A percentile compares a stretch with the other conserved stretches of the same genome.
Conservation (phyloP, 2,888 invertebrate species). For the Drosophila anomalata region DNA sequence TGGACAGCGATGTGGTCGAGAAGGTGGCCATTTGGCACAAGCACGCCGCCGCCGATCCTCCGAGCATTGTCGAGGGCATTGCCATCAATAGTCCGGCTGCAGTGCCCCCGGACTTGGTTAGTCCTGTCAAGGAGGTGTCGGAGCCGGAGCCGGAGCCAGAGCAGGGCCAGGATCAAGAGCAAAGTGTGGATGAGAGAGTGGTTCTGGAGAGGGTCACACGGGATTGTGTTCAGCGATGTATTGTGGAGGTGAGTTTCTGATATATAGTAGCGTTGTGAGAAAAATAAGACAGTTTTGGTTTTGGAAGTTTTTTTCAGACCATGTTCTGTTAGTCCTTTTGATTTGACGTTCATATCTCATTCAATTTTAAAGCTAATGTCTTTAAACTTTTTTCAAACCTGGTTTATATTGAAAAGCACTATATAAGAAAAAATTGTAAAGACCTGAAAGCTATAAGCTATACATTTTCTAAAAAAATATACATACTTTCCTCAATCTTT, state of each 20-base stretch:
- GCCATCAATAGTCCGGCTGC: conserved; percentile 54
- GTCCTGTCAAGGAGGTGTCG: not conserved
- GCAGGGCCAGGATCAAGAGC: not conserved
- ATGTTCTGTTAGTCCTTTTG: too few relatives aligned
- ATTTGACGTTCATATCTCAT: not conserved
- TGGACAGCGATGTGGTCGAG: conserved; percentile 67
- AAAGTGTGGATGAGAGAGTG: conserved; percentile 54
- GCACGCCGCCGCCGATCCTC: conserved; percentile 63
- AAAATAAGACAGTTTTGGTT: too few relatives aligned
- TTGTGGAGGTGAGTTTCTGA: conserved; percentile 64
- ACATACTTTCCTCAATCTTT: too few relatives aligned
- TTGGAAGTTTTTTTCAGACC: too few relatives aligned
- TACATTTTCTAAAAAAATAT: too few relatives aligned
- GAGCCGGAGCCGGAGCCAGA: not conserved
- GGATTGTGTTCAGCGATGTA: conserved; percentile 70
- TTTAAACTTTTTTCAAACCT: not conserved
- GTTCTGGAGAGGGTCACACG: conserved; percentile 62
- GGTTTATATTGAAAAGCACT: too few relatives aligned
- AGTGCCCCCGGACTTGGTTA: not conserved
- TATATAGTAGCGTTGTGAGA: too few relatives aligned
- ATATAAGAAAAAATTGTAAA: too few relatives aligned
- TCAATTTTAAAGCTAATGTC: not conserved
- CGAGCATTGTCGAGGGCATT: conserved; percentile 59
- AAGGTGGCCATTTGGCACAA: conserved; percentile 70
- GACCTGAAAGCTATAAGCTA: too few relatives aligned